Evolutionary conservation across 1,140 invertebrate species (phyloP).

Genomic region (Hydropsyche tenuis): DNA sequence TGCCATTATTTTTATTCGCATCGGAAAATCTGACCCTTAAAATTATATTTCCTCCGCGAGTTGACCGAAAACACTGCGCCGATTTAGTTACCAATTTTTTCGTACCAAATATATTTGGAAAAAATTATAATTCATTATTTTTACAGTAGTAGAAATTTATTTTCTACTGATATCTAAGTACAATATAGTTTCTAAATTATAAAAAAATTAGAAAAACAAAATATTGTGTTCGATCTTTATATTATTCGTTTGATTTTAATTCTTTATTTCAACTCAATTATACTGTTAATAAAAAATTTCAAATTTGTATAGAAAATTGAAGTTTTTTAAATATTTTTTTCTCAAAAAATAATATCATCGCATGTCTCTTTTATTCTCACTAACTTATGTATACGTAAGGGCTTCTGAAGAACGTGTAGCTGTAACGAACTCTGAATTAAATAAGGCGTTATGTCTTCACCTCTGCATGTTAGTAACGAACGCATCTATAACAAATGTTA

Average conservation of each 20-base stretch:
- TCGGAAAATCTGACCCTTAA: slow-evolving; percentile 40
- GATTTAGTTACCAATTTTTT: background rate
- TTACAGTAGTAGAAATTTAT: too few relatives aligned
- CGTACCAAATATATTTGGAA: background rate
- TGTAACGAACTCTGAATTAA: slow-evolving; percentile 48
- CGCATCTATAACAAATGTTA: slow-evolving; percentile 24
- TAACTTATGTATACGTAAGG: slow-evolving; percentile 31
- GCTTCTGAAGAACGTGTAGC: slow-evolving; percentile 31
- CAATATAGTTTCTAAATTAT: too few relatives aligned
- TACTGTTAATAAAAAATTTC: too few relatives aligned
- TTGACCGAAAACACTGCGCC: slow-evolving; percentile 24
- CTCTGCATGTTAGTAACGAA: slow-evolving; percentile 29
- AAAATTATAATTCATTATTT: too few relatives aligned
- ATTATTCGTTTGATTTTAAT: too few relatives aligned
- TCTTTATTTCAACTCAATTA: too few relatives aligned
- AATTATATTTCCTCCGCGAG: slow-evolving; percentile 27
- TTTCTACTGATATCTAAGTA: too few relatives aligned
- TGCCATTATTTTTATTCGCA: slow-evolving; percentile 46
- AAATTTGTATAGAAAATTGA: too few relatives aligned
- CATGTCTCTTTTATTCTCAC: background rate
- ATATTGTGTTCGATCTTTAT: too few relatives aligned
- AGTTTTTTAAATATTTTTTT: too few relatives aligned
- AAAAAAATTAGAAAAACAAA: too few relatives aligned
- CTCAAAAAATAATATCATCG: slow-evolving; percentile 9
- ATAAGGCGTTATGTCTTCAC: slow-evolving; percentile 45